Base-by-base conservation (phyloP, 92 coral and sea anemone species). In the Meandrina meandrites region DNA sequence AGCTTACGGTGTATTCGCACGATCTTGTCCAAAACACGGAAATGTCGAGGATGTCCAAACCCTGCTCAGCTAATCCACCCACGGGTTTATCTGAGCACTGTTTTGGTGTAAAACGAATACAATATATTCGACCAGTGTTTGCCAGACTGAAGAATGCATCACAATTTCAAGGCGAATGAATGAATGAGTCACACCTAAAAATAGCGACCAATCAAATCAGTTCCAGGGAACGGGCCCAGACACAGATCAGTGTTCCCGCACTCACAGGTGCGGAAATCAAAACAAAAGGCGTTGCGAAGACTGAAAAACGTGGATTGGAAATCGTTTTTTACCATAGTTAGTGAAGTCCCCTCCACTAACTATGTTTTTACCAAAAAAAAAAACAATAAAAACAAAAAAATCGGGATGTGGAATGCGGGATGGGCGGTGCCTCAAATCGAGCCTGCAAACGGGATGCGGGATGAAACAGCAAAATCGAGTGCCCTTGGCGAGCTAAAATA, bases 191-290 rank as follows among this genome's bases (percentile, higher is more conserved):
- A 66, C 36, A 40, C 6, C 75, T 66, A 4, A 36, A 62, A 40
- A 64, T 64, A 81, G 84, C 84, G 31, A 66, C 84, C 84, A 81
- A 81, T 81, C 75, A 81, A 66, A 47, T 62, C 7, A 28, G 31
- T 37, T n/a, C 37, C 8, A 19, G 22, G 28, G 57, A 15, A 81
- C 56, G 56, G 74, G 84, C 27, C 75, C 37, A 8, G 57, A 42
- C 84, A 22, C 28, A 66, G 40, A 22, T 62, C 73, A 6, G 1
- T 9, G 31, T 9, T 60, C 50, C 18, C 72, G 56, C 35, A 34
- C 37, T 2, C 48, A 4, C 16, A 17, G n/a, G n/a, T n/a, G n/a
- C n/a, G n/a, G n/a, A n/a, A n/a, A 24, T 40, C 45, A 40, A 67
- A 67, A 67, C 58, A 53, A 53, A 53, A 53, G 19, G 58, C 45